Evolutionary conservation across 1,140 invertebrate species (phyloP).

Genomic region (Lasaia peninsularis): DNA sequence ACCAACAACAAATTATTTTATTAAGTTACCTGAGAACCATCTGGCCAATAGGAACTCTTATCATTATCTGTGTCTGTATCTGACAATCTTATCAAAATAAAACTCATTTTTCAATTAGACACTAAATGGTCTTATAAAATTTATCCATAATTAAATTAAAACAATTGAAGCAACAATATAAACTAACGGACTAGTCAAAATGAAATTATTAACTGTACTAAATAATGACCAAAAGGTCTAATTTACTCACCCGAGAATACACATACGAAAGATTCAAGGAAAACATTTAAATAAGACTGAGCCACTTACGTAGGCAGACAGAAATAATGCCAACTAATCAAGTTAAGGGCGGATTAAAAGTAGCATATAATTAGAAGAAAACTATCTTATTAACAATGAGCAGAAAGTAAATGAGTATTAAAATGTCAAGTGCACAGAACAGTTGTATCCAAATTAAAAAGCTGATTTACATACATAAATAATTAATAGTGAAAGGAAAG

Average conservation of each 20-base stretch:
- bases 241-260: slow-evolving; percentile 4
- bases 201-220: neutral
- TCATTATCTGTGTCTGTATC: too few relatives aligned
- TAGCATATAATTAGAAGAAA: slow-evolving; percentile 7
- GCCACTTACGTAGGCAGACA: slow-evolving; percentile 2
- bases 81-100: too few relatives aligned
- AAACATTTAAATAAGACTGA: slow-evolving; percentile 9
- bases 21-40: neutral
- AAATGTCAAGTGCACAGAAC: neutral
- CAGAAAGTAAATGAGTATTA: neutral
- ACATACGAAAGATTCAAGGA: slow-evolving; percentile 2
- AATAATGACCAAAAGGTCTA: neutral
- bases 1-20: neutral
- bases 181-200: too few relatives aligned
- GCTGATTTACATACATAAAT: too few relatives aligned
- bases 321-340: slow-evolving; percentile 3
- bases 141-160: too few relatives aligned
- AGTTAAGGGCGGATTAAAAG: slow-evolving; percentile 2
- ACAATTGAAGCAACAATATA: too few relatives aligned
- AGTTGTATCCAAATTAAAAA: neutral
- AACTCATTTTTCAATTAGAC: too few relatives aligned
- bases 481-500: too few relatives aligned
- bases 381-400: slow-evolving; percentile 1
- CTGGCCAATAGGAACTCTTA: neutral
- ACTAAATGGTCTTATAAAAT: too few relatives aligned